These are phyloP conservation scores for Andrena chrysosceles DNA, from an alignment of 2,888 invertebrate species.

Conservation along the genomic window DNA sequence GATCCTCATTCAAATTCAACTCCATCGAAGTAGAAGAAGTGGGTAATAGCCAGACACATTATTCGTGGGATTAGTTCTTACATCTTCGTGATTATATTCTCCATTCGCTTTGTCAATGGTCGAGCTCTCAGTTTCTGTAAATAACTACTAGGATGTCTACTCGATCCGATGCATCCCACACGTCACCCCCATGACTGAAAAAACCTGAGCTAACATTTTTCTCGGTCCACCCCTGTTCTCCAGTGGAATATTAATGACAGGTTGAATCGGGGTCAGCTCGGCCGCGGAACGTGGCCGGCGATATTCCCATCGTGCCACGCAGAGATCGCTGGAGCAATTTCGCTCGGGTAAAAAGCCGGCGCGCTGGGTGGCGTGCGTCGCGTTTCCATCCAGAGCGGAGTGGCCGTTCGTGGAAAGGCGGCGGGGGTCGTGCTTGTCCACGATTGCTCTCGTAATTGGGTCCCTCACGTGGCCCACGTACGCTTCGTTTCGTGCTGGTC, in stretches of 20 bases:
- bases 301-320: not conserved
- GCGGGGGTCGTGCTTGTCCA: conserved; percentile 16
- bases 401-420: not conserved
- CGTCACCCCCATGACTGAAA: not conserved
- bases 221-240: not conserved
- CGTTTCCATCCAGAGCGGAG: not conserved
- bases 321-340: not conserved
- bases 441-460: conserved; percentile 27
- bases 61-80: too few species aligned
- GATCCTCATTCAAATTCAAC: too few species aligned
- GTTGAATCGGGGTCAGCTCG: not conserved
- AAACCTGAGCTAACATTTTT: not conserved
- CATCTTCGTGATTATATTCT: too few species aligned
- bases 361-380: not conserved
- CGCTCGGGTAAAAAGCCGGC: not conserved
- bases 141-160: too few species aligned
- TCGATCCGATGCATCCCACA: not conserved
- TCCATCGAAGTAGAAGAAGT: too few species aligned
- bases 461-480: conserved; percentile 26
- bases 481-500: conserved; percentile 24
- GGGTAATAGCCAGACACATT: too few species aligned
- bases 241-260: not conserved
- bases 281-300: not conserved
- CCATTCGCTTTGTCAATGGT: too few species aligned
- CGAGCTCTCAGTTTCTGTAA: too few species aligned